Base-by-base conservation (phyloP, 37 sponge, comb jelly and placozoan genomes). In the Mnemiopsis leidyi region DNA sequence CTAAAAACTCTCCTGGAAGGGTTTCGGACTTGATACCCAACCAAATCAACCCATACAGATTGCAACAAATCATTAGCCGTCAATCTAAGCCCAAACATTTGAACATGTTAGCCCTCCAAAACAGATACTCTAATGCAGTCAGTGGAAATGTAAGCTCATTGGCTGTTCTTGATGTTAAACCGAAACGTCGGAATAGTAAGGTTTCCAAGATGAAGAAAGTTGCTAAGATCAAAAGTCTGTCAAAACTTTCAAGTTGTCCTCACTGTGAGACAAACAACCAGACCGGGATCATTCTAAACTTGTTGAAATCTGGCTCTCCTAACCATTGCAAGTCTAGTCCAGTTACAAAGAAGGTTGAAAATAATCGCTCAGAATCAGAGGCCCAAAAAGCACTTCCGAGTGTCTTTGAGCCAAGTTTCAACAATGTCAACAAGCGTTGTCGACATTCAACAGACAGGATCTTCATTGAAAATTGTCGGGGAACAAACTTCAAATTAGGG, bases 381-480 rank as follows among this genome's bases (percentile, higher is more conserved):
- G 20, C 90, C 90, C n/a, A 85, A 85, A 61, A 85, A 85, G 39
- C 90, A 85, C 29, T 85, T 85, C 29, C 32, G 90, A 40, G 90
- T 85, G 0, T 85, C 90, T 0, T 37, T 85, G 28, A 85, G 90
- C 61, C 90, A 85, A 25, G 61, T 85, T 13, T 28, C 90, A 39
- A 39, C 90, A 0, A 85, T 85, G 90, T 85, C 90, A 5, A 39
- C 38, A 3, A 85, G 61, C 21, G 61, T 85, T 7, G 61, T 85
- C 0, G 90, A 85, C 48, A 85, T 85, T 39, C 61, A 85, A 23
- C 90, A 85, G 30, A 39, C 61, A 2, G 90, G 90, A 13, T 85
- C 90, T 0, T 40, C 90, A 0, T 37, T 85, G 61, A 85, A 85
- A 25, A 40, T 85, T 1, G 90, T 85, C 36, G 90, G 90, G 31